A percentile compares a stretch with the other conserved stretches of the same genome.
phyloP scores from a whole-genome alignment of 2,888 invertebrate genomes.

The Cybosia mesomella region DNA sequence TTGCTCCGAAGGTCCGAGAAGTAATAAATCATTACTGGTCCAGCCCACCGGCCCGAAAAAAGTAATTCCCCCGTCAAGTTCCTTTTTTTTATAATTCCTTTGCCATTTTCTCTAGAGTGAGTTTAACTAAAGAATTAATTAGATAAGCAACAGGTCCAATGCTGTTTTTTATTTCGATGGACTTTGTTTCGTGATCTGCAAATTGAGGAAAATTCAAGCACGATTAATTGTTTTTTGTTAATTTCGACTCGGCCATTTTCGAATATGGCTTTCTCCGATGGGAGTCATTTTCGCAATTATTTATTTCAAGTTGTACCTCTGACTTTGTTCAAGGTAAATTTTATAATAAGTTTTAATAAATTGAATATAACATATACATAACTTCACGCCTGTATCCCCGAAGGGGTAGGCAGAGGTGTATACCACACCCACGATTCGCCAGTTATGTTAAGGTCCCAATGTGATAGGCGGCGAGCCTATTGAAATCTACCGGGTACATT shows the following conservation, averaged over 20 bases:
- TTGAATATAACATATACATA: no score
- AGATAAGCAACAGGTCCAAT: constrained; percentile 57
- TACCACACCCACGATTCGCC: no score
- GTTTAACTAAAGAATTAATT: constrained; percentile 58
- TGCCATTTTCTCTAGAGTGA: constrained; percentile 45
- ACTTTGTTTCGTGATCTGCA: constrained; percentile 26
- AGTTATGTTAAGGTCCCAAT: no score
- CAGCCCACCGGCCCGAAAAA: constrained; percentile 60
- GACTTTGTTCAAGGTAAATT: neutral
- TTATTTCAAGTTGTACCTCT: neutral
- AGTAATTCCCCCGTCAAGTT: constrained; percentile 62
- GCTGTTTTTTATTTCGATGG: constrained; percentile 25
- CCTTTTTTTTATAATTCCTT: constrained; percentile 42
- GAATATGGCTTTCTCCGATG: neutral
- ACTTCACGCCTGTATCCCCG: no score
- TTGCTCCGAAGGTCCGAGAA: constrained; percentile 60
- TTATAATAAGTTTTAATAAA: neutral
- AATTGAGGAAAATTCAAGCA: constrained; percentile 26
- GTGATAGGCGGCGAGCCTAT: no score
- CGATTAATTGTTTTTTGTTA: constrained; percentile 16
- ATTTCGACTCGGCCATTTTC: constrained; percentile 8
- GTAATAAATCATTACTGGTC: constrained; percentile 70
- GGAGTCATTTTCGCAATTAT: neutral
- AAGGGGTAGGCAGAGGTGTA: no score
- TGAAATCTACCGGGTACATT: no score